Base-by-base conservation (phyloP, 2,888 invertebrate species). In the Bhutanitis thaidina region DNA sequence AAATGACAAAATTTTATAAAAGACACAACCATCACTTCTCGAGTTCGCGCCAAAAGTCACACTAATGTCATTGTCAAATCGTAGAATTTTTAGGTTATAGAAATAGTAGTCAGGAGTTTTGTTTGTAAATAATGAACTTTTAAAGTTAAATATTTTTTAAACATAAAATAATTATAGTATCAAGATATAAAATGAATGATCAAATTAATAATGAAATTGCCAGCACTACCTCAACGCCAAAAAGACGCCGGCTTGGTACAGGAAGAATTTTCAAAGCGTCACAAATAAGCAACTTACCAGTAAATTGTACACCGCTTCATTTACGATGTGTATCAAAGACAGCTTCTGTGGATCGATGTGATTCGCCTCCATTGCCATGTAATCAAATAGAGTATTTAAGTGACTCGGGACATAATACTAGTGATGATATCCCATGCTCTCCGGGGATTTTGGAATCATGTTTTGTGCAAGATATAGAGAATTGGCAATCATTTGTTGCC, bases 381-480 rank as follows among this genome's bases (percentile, higher is more conserved):
- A 89, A 88, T 66, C 88, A 89, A 74, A 71, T 80, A 12, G 82
- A 89, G 60, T 88, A 77, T 64, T 58, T 87, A 29, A 67, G 71
- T 51, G 77, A 82, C 52, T 80, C 83, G 0, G 71, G 64, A 10
- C 74, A 73, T 43, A 76, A 67, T 13, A 62, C 59, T 5, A 67
- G 60, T 54, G 44, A 50, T 14, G 71, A 77, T 29, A 74, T 81
- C 38, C 77, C 76, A 7, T 69, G 72, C 49, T 77, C 80, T 2
- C 76, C 83, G n/a, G 74, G 63, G 49, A 54, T 74, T 37, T 57
- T 74, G 20, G 65, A 74, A 38, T 65, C 64, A 49, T 67, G 76
- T 3, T 54, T 65, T 25, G 47, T 65, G 25, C 62, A 58, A 44
- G 63, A 67, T 20, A 53, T 58, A 10, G 65, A 69, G 12, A 72